Percentiles rank a stretch among this genome's conserved stretches.
Evolutionary conservation across 2,797 vertebrate genomes (phyloP).

Genomic region (Rhabdomys pumilio): DNA sequence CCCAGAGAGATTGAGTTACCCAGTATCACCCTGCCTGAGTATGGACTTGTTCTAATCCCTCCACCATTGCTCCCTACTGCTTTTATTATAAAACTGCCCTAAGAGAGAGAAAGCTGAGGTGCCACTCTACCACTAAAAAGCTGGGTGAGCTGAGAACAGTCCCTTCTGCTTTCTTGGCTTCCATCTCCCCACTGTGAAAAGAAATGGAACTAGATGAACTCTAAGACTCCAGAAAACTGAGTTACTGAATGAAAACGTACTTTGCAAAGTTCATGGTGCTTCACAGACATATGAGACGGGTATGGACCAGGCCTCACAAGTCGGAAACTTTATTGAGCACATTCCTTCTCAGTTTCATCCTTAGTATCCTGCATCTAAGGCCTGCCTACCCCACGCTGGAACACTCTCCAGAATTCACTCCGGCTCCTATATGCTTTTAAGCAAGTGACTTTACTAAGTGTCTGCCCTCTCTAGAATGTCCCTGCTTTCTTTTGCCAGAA

Average conservation of each 20-base stretch:
- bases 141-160: neutral
- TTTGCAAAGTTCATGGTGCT: conserved; percentile 15
- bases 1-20: conserved; percentile 24
- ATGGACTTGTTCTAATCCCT: neutral
- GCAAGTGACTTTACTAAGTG: neutral
- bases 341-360: neutral
- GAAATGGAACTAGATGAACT: conserved; percentile 25
- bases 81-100: conserved; percentile 22
- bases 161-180: conserved; percentile 25
- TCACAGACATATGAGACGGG: neutral
- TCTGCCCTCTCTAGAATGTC: conserved; percentile 45
- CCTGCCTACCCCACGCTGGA: neutral
- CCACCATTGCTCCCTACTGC: neutral
- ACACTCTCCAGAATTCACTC: neutral
- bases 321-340: neutral
- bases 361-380: neutral
- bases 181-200: conserved; percentile 35
- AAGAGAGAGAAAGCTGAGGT: neutral
- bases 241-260: conserved; percentile 34
- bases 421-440: neutral
- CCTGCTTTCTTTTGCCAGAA: conserved; percentile 21
- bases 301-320: neutral
- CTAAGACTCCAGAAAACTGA: neutral
- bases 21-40: neutral
- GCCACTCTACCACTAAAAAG: neutral